A percentile compares a stretch with the other conserved stretches of the same genome.
Conservation (phyloP, 1,140 invertebrate genomes). For the Drosophila cardini region DNA sequence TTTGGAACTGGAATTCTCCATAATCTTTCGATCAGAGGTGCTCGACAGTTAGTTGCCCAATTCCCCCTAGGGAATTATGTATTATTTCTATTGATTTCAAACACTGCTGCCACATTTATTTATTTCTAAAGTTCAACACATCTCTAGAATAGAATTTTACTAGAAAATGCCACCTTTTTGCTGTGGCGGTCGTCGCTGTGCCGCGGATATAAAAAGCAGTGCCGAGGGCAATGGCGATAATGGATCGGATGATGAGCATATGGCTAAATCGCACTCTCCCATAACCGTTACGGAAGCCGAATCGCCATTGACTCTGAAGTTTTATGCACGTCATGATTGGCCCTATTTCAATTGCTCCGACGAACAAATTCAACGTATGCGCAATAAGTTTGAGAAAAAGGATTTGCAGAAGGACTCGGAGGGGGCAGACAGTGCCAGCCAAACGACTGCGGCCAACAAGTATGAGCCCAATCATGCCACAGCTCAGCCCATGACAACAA, state of each 20-base stretch:
- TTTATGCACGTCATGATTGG: conserved; percentile 71
- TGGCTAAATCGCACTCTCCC: neutral
- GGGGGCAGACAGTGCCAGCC: neutral
- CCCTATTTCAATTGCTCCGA: conserved; percentile 59
- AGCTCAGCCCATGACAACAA: conserved; percentile 57
- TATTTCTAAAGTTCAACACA: conserved; percentile 14
- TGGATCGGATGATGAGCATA: neutral
- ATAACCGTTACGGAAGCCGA: conserved; percentile 42
- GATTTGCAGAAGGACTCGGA: conserved; percentile 28
- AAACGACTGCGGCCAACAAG: neutral
- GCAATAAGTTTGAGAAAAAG: conserved; percentile 52
- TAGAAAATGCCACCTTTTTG: conserved; percentile 61
- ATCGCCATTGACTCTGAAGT: conserved; percentile 57
- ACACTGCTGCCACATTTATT: neutral
- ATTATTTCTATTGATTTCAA: neutral
- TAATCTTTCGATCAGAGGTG: neutral
- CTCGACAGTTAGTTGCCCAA: too few relatives aligned
- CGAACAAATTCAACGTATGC: conserved; percentile 43
- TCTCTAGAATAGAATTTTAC: neutral
- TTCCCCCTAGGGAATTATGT: neutral
- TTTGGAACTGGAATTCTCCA: neutral
- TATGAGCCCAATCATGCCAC: conserved; percentile 59
- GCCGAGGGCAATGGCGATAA: neutral
- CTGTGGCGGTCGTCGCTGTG: conserved; percentile 61
- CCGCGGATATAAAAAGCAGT: conserved; percentile 29